Percentiles rank a stretch among this genome's conserved stretches.
Conservation (phyloP, 92 coral and sea anemone genomes). For the Paragorgia papillata region DNA sequence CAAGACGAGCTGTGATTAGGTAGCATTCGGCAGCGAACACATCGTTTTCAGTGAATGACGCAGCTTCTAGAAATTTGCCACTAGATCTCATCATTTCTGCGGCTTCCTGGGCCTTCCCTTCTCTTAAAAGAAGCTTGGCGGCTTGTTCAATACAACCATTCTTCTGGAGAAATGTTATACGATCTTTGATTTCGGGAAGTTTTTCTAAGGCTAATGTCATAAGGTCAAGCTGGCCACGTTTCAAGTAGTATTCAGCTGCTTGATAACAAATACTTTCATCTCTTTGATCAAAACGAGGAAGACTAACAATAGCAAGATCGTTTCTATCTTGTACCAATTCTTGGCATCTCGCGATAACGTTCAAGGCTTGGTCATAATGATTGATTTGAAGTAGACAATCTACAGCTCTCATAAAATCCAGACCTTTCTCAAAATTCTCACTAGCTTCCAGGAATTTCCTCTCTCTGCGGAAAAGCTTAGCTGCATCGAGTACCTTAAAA, state of each 20-base stretch:
- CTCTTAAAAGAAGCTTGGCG: constrained; percentile 66
- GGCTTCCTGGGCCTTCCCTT: constrained; percentile 72
- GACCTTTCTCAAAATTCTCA: constrained; percentile 75
- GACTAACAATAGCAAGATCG: neutral
- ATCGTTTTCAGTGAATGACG: constrained; percentile 50
- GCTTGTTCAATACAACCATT: constrained; percentile 79
- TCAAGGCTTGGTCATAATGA: constrained; percentile 75
- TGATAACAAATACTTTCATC: constrained; percentile 40
- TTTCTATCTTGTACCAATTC: neutral
- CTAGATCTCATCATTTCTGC: constrained; percentile 68
- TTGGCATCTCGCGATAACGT: constrained; percentile 69
- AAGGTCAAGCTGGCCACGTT: constrained; percentile 13
- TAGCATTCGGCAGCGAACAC: constrained; percentile 76
- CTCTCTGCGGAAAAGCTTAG: constrained; percentile 73
- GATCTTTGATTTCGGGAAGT: constrained; percentile 73
- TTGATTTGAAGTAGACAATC: constrained; percentile 73
- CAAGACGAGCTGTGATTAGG: constrained; percentile 65
- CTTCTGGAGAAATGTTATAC: constrained; percentile 73
- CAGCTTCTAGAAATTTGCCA: constrained; percentile 80
- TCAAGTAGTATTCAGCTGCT: constrained; percentile 28
- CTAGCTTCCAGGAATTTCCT: constrained; percentile 70
- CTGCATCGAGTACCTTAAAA: constrained; percentile 77
- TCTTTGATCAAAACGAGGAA: constrained; percentile 38
- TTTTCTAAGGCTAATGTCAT: constrained; percentile 76
- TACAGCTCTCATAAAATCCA: constrained; percentile 68